Evolutionary conservation across 1,140 invertebrate species (phyloP).

Genomic region (Zaprionus capensis): DNA sequence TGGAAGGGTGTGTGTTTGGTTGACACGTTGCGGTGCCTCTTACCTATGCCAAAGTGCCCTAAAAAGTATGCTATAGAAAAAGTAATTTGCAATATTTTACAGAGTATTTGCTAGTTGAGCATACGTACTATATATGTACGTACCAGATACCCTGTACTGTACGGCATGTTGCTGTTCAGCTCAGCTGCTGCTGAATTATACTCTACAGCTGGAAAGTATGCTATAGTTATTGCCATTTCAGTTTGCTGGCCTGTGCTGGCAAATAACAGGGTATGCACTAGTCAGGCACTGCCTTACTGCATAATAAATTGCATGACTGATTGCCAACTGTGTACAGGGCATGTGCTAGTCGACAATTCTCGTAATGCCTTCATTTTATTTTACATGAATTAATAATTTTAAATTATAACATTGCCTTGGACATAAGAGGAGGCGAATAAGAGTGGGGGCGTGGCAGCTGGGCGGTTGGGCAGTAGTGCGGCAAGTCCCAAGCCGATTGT

Average conservation of each 20-base stretch:
- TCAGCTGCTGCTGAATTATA: too few relatives aligned
- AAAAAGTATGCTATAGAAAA: not conserved
- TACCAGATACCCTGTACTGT: too few relatives aligned
- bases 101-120: not conserved
- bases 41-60: not conserved
- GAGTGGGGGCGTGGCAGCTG: not conserved
- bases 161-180: too few relatives aligned
- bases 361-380: not conserved
- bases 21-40: too few relatives aligned
- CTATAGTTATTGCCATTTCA: too few relatives aligned
- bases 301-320: not conserved
- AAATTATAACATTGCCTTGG: not conserved
- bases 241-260: too few relatives aligned
- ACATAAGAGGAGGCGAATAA: too few relatives aligned
- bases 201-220: too few relatives aligned
- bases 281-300: not conserved
- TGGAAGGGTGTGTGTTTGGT: not conserved
- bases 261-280: not conserved
- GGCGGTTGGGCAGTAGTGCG: not conserved
- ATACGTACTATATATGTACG: too few relatives aligned
- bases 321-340: not conserved
- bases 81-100: not conserved
- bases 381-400: constrained; percentile 4
- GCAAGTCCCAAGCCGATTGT: not conserved
- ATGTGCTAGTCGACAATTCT: not conserved